A percentile compares a stretch with the other conserved stretches of the same genome.
These are phyloP conservation scores for Phyllotis vaccarum DNA, from an alignment of 2,797 vertebrate genomes.

Conservation along the genomic window DNA sequence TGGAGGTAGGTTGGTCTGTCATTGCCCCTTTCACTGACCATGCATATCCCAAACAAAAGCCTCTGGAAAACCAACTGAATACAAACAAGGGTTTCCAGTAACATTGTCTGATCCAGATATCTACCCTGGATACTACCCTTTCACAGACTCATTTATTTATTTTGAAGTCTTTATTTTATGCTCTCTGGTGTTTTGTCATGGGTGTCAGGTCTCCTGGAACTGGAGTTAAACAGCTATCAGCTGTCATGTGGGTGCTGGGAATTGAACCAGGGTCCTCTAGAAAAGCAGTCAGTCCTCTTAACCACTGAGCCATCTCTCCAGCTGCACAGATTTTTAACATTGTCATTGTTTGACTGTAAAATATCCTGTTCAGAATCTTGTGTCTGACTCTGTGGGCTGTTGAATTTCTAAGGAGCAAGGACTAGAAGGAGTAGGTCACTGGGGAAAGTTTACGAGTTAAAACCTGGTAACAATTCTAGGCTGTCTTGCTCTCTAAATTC, in stretches of 20 bases:
- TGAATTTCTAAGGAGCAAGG: neutral
- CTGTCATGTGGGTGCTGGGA: too few species aligned
- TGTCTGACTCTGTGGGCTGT: neutral
- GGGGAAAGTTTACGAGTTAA: neutral
- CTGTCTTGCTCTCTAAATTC: neutral
- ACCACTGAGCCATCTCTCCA: too few species aligned
- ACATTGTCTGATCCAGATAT: neutral
- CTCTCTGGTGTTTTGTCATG: too few species aligned
- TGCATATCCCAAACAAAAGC: neutral
- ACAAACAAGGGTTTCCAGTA: neutral
- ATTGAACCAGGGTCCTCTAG: too few species aligned
- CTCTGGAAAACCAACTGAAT: accelerated
- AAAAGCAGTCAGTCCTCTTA: too few species aligned
- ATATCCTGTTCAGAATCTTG: neutral
- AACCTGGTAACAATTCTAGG: neutral
- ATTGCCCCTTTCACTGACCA: accelerated
- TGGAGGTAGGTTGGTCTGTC: neutral
- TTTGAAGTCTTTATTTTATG: too few species aligned
- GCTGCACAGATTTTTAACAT: neutral
- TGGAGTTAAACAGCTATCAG: too few species aligned
- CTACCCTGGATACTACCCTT: neutral
- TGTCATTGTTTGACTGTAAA: neutral
- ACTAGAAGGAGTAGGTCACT: neutral
- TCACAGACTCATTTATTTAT: too few species aligned
- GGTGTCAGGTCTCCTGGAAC: too few species aligned